Conservation (phyloP, 1,140 invertebrate genomes). For the Drosophila parvula region DNA sequence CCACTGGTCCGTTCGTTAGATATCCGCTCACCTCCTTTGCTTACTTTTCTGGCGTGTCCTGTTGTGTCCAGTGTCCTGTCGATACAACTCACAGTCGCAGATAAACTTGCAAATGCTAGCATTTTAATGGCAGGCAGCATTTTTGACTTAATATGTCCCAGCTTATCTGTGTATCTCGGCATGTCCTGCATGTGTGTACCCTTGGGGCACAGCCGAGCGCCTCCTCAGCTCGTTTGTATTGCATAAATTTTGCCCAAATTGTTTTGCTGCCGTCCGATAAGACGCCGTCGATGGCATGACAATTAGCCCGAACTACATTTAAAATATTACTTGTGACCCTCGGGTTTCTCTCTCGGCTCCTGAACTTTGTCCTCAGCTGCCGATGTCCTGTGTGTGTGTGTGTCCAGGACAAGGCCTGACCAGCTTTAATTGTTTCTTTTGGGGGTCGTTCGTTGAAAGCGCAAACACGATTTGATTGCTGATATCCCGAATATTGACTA, state of each 20-base stretch:
- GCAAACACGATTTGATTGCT: constrained; percentile 63
- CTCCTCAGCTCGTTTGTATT: constrained; percentile 49
- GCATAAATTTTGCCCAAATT: constrained; percentile 76
- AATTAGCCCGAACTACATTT: constrained; percentile 74
- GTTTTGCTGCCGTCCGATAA: constrained; percentile 67
- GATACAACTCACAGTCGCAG: constrained; percentile 36
- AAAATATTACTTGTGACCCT: constrained; percentile 50
- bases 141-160: constrained; percentile 75
- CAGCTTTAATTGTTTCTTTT: constrained; percentile 72
- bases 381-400: not conserved
- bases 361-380: not conserved
- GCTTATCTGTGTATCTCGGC: constrained; percentile 51
- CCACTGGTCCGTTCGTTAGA: constrained; percentile 69
- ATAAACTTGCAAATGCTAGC: constrained; percentile 79
- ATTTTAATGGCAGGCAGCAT: constrained; percentile 71
- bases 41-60: constrained; percentile 34
- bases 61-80: constrained; percentile 44
- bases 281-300: constrained; percentile 76
- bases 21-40: constrained; percentile 72
- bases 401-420: no score
- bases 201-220: constrained; percentile 24
- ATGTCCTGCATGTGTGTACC: constrained; percentile 21
- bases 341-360: not conserved
- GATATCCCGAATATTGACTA: constrained; percentile 52
- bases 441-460: constrained; percentile 56